Evolutionary conservation across 2,113 vertebrate genomes (phyloP).

Genomic region (Corvus cornix): DNA sequence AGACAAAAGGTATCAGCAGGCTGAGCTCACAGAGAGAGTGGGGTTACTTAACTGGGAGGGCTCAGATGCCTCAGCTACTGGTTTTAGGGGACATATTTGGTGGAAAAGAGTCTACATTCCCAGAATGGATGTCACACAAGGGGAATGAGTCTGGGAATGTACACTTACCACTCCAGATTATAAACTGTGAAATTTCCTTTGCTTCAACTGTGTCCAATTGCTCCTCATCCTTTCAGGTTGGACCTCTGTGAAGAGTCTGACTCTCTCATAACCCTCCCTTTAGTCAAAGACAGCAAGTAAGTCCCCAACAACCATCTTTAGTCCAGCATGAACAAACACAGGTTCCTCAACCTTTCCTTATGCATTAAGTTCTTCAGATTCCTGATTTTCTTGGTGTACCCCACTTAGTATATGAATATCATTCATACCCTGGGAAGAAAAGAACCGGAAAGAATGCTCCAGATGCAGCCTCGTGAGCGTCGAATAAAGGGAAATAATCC

Average conservation of each 20-base stretch:
- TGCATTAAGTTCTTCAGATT: background rate
- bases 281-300: background rate
- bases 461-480: background rate
- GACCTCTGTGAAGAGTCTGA: background rate
- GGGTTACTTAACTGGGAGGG: background rate
- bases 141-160: background rate
- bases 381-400: background rate
- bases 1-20: background rate
- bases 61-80: background rate
- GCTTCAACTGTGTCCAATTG: background rate
- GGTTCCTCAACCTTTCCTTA: background rate
- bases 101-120: background rate
- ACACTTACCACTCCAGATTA: background rate
- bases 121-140: background rate
- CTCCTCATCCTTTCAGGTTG: background rate
- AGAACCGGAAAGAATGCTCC: background rate
- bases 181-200: background rate
- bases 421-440: background rate
- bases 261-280: background rate
- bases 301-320: background rate
- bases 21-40: background rate
- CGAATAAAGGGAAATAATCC: background rate
- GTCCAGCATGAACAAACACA: background rate
- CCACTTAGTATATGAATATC: background rate
- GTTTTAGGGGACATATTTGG: background rate